Evolutionary conservation across 2,113 vertebrate genomes (phyloP), one percentile per base, ranked within the genome.

Genomic region (Crypturellus undulatus): DNA sequence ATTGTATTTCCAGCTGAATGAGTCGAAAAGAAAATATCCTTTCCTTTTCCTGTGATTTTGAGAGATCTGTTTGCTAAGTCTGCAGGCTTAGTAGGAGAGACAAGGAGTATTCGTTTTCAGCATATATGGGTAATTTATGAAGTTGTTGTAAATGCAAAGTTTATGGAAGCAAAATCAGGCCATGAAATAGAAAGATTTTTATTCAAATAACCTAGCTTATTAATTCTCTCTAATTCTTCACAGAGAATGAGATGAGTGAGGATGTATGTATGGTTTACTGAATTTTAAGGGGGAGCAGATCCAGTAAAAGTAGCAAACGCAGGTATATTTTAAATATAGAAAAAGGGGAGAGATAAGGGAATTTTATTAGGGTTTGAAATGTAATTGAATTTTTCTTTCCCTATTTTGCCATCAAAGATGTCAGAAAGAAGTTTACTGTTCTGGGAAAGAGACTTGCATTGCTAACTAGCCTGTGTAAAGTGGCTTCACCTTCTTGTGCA

Each of bases 1-100:
- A 97, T 91, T 95, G 87, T 96, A 92, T 96, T 97, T 97, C 88
- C 87, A 96, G 92, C 58, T 79, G 94, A 97, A 52, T 78, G 84
- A 92, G 84, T 94, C 10, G 15, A 81, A 94, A 94, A 92, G 86
- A 95, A 94, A 90, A 91, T 90, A 96, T 77, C 58, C 71, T 82
- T 95, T 82, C 86, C 72, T 79, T 93, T 93, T 71, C 65, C 62
- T 90, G 82, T n/a, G 94, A 92, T 97, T 97, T 96, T 78, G 83
- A 95, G 91, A 95, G 68, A 95, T 94, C 47, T 92, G 76, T 93
- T 94, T 96, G 88, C 92, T 89, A 96, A 95, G 89, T 96, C 63
- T 95, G 79, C 68, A 90, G 43, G 62, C 94, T 96, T 81, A 89
- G 52, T 10, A 60, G 77, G 76, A 86, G 83, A 94, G 92, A 96